These are phyloP conservation scores for Hydropsyche betteni DNA, from an alignment of 2,888 invertebrate genomes.

Conservation along the genomic window DNA sequence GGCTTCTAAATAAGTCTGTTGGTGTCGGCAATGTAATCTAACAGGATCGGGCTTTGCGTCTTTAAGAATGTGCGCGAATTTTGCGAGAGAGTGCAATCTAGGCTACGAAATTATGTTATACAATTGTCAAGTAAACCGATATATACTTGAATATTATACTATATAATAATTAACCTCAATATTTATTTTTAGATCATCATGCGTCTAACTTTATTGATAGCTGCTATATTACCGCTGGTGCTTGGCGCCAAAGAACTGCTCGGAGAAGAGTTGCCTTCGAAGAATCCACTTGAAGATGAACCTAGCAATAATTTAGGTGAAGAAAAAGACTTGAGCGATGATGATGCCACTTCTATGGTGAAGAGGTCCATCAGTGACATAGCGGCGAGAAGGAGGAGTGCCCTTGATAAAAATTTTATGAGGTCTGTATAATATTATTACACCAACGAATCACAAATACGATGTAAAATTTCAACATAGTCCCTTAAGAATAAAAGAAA, in stretches of 20 bases:
- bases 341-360: conserved; percentile 35
- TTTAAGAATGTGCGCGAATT: too few species aligned
- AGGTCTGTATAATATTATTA: conserved; percentile 37
- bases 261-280: conserved; percentile 50
- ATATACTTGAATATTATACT: background rate
- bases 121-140: too few species aligned
- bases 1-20: too few species aligned
- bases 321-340: conserved; percentile 33
- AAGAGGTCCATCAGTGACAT: conserved; percentile 50
- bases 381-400: conserved; percentile 50
- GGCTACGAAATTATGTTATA: too few species aligned
- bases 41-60: too few species aligned
- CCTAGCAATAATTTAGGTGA: background rate
- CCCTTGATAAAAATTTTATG: conserved; percentile 51
- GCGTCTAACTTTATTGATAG: conserved; percentile 42
- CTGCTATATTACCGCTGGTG: conserved; percentile 43
- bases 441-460: too few species aligned
- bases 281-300: conserved; percentile 39
- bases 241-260: conserved; percentile 48
- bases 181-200: conserved; percentile 44
- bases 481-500: too few species aligned
- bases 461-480: too few species aligned
- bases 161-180: background rate
- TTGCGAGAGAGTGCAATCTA: too few species aligned
- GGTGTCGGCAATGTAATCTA: too few species aligned